Evolutionary conservation across 2,797 vertebrate genomes (phyloP).

Genomic region (Girardinus metallicus): DNA sequence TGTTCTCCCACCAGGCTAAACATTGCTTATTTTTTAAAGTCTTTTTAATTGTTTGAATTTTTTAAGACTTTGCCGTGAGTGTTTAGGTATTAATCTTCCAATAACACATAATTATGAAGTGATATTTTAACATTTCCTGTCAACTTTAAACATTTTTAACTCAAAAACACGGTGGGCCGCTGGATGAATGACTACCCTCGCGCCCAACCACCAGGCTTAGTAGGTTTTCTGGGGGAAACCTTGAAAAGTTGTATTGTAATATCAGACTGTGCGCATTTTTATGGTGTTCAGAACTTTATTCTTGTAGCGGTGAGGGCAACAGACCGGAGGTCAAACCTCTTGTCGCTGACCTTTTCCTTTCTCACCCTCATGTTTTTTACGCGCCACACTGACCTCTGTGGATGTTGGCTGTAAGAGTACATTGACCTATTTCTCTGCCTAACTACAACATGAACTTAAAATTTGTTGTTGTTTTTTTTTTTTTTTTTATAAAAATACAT

Average conservation of each 20-base stretch:
- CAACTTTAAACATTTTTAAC: too few species aligned
- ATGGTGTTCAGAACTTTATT: constrained; percentile 7
- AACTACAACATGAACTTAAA: constrained; percentile 6
- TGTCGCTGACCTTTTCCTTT: constrained; percentile 43
- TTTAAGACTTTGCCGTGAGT: too few species aligned
- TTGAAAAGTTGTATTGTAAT: background rate
- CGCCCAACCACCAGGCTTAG: too few species aligned
- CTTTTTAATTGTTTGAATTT: too few species aligned
- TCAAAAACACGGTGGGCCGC: too few species aligned
- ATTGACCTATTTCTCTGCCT: constrained; percentile 36
- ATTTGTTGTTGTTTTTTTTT: background rate
- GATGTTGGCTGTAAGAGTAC: constrained; percentile 52
- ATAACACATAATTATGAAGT: too few species aligned
- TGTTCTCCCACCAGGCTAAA: too few species aligned
- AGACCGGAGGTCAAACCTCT: constrained; percentile 24
- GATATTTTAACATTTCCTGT: too few species aligned
- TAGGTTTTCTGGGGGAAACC: too few species aligned
- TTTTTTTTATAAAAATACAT: background rate
- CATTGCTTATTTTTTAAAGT: too few species aligned
- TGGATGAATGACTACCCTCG: too few species aligned
- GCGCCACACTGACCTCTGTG: constrained; percentile 25
- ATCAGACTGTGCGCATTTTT: background rate
- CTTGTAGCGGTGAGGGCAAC: constrained; percentile 23
- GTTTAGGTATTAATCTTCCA: too few species aligned
- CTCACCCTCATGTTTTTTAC: constrained; percentile 31